Percentiles rank a stretch among this genome's conserved stretches.
These are phyloP conservation scores for Aphaenogaster floridana DNA, from an alignment of 1,140 invertebrate genomes.

Conservation along the genomic window DNA sequence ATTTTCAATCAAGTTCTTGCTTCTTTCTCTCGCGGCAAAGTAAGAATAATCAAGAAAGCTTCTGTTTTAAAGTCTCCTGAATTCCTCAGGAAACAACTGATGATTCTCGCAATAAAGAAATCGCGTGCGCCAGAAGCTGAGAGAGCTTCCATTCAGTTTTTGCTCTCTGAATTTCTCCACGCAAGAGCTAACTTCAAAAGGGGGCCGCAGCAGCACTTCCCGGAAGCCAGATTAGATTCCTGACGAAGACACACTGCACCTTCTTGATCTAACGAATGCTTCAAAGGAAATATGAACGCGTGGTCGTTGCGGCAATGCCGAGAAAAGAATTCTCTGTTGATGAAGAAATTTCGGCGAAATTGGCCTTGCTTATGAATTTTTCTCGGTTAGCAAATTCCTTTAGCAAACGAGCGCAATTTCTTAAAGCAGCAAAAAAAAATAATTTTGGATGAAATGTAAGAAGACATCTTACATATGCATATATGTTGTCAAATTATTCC, in stretches of 20 bases:
- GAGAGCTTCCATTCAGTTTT: slow-evolving; percentile 48
- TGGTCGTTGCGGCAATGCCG: slow-evolving; percentile 6
- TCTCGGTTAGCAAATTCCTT: slow-evolving; percentile 15
- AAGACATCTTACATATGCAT: neutral
- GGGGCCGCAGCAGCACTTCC: slow-evolving; percentile 45
- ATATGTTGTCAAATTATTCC: neutral
- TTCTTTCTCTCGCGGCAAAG: neutral
- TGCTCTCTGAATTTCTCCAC: slow-evolving; percentile 42
- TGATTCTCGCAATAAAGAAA: slow-evolving; percentile 52
- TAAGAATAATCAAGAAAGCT: slow-evolving; percentile 37
- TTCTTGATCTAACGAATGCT: slow-evolving; percentile 55
- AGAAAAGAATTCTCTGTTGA: slow-evolving; percentile 27
- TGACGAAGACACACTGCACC: slow-evolving; percentile 57
- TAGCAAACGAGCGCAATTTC: neutral
- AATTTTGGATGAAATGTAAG: neutral
- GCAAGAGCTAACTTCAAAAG: slow-evolving; percentile 56
- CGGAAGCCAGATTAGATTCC: slow-evolving; percentile 61
- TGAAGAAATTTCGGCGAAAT: slow-evolving; percentile 48
- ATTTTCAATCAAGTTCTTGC: slow-evolving; percentile 33
- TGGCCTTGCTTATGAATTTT: slow-evolving; percentile 35
- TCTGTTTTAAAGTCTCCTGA: slow-evolving; percentile 31
- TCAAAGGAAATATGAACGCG: slow-evolving; percentile 53
- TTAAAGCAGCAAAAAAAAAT: neutral
- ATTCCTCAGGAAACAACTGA: slow-evolving; percentile 52
- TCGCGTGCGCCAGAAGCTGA: slow-evolving; percentile 44